phyloP scores from a whole-genome alignment of 1,140 invertebrate genomes.

The Macrostomum lignano region DNA sequence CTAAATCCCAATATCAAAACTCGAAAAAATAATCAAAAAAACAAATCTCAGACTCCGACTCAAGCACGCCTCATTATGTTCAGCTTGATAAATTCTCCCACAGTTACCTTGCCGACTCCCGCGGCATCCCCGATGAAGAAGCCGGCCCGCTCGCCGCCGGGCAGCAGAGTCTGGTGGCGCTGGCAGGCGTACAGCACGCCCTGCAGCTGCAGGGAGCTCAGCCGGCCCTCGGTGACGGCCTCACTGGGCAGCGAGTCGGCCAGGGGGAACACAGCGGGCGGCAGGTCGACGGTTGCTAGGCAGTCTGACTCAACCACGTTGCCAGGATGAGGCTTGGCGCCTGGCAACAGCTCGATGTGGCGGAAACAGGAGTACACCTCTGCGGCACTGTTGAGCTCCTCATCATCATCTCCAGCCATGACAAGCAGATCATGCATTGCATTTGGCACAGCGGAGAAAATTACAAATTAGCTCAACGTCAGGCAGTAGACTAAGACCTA shows the following conservation, averaged over 20 bases:
- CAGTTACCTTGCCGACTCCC: conserved; percentile 18
- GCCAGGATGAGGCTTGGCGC: conserved; percentile 17
- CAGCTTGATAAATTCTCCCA: background rate
- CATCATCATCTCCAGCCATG: no score
- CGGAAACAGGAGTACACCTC: conserved; percentile 17
- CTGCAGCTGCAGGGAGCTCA: conserved; percentile 20
- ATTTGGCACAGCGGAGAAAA: no score
- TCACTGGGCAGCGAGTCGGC: conserved; percentile 12
- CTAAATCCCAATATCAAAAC: no score
- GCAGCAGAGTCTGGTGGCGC: conserved; percentile 15
- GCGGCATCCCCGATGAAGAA: conserved; percentile 21
- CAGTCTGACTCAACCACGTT: conserved; percentile 23
- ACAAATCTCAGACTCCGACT: background rate
- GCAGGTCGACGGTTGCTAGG: conserved; percentile 13
- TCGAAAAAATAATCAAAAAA: background rate
- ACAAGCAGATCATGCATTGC: no score
- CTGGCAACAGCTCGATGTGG: conserved; percentile 14
- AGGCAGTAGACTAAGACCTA: no score
- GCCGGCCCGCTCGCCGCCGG: conserved; percentile 14
- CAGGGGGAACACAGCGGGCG: conserved; percentile 13
- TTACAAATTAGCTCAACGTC: no score
- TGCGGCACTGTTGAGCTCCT: no score
- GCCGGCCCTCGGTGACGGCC: conserved; percentile 12
- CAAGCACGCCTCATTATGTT: background rate
- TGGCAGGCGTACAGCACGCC: conserved; percentile 20